A percentile compares a stretch with the other conserved stretches of the same genome.
These are phyloP conservation scores for Leptinotarsa texana DNA, from an alignment of 1,140 invertebrate species.

Conservation along the genomic window DNA sequence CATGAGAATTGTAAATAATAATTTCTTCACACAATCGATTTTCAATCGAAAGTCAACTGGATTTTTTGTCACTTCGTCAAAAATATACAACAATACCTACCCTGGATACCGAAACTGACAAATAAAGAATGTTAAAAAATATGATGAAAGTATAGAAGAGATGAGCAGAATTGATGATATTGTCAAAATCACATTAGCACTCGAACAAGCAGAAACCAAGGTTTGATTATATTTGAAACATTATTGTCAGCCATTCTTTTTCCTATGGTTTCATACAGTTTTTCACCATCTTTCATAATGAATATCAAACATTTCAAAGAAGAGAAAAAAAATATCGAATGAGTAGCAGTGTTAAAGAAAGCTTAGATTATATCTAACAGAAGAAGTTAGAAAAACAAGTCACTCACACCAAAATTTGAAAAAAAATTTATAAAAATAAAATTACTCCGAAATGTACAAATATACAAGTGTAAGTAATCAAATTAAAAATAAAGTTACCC, in stretches of 20 bases:
- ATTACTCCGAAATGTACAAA: conserved; percentile 18
- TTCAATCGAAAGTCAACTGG: too few relatives aligned
- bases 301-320: too few relatives aligned
- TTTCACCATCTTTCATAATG: too few relatives aligned
- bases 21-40: too few relatives aligned
- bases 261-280: too few relatives aligned
- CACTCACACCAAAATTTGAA: not conserved
- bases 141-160: not conserved
- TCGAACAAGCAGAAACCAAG: too few relatives aligned
- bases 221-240: too few relatives aligned
- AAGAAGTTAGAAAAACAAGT: not conserved
- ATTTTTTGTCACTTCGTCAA: too few relatives aligned
- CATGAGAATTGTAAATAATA: too few relatives aligned
- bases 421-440: conserved; percentile 4
- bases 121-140: conserved; percentile 15
- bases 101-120: conserved; percentile 7
- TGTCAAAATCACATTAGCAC: too few relatives aligned
- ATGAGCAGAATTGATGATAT: not conserved
- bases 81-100: conserved; percentile 7
- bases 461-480: conserved; percentile 18
- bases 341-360: not conserved
- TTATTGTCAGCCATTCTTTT: too few relatives aligned
- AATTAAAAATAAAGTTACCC: conserved; percentile 3
- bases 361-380: not conserved
- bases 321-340: too few relatives aligned